Evolutionary conservation across 2,888 invertebrate genomes (phyloP), one percentile per base, ranked within the genome.

Genomic region (Parthenolecanium corni): DNA sequence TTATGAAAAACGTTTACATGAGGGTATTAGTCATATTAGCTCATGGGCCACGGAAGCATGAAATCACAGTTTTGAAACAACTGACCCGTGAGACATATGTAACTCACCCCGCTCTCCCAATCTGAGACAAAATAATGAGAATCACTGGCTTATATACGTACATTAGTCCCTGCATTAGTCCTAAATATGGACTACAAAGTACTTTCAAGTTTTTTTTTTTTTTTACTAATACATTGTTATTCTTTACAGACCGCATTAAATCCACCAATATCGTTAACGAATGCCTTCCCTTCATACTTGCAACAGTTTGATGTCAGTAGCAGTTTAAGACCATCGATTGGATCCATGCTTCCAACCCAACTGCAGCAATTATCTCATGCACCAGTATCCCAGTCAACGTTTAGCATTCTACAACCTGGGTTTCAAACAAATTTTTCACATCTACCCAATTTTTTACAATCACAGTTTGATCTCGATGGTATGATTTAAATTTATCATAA

Each of bases 381-480:
- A 14, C 51, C 61, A n/a, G 40, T 38, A 38, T 61, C 61, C 14
- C 61, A 61, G 51, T 38, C 61, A 16, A 61, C 61, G 12, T 61
- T 12, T 16, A 49, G 47, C 38, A 23, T 61, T 23, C 21, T 61
- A 36, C 61, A 49, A 31, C 31, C 49, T n/a, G 36, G 40, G 31
- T 51, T 49, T 51, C 61, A 47, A 40, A 49, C 31, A 38, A 61
- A 51, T 12, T 51, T 49, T 40, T 51, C 49, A 6, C 40, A 51
- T 18, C 36, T 61, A 12, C 42, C 54, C 14, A 54, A 54, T 24
- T 16, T 54, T 2, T 36, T 54, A 20, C 54, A 54, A 12, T 51
- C 47, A 16, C 61, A 46, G 23, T 51, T 61, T 9, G 61, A 61
- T 51, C 36, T 61, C 5, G 61, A 61, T 40, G 51, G 61, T 61